phyloP scores from a whole-genome alignment of 2,113 vertebrate genomes.

The Corythoichthys intestinalis region DNA sequence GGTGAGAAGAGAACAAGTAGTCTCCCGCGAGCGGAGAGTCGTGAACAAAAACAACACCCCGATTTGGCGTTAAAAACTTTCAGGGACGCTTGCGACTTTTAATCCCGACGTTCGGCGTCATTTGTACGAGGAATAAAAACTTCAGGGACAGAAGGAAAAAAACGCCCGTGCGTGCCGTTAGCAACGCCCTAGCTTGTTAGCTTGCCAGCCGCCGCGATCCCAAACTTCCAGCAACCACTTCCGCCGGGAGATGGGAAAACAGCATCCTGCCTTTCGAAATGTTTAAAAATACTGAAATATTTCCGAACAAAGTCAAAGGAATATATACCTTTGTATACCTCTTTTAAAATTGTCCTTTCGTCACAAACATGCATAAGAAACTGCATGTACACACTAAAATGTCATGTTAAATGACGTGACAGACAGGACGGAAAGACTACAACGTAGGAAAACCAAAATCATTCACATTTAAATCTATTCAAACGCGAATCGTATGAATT shows the following conservation, averaged over 20 bases:
- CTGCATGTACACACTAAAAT: neutral
- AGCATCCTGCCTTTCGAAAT: neutral
- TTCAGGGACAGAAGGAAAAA: constrained; percentile 28
- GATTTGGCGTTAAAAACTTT: constrained; percentile 15
- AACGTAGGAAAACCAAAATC: neutral
- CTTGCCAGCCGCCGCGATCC: constrained; percentile 33
- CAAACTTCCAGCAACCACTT: constrained; percentile 59
- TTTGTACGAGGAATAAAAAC: constrained; percentile 35
- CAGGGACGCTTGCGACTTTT: constrained; percentile 1
- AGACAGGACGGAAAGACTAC: neutral
- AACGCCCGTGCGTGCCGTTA: constrained; percentile 64
- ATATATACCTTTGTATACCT: neutral
- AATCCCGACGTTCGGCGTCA: constrained; percentile 14
- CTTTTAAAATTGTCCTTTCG: neutral
- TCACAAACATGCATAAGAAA: neutral
- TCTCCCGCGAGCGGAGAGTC: neutral
- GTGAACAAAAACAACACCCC: constrained; percentile 25
- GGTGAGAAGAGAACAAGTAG: constrained; percentile 12
- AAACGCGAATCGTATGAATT: neutral
- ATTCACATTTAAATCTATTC: neutral
- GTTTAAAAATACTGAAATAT: neutral
- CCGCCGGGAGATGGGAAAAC: constrained; percentile 53
- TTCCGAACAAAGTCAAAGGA: neutral
- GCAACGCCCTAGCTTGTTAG: constrained; percentile 71
- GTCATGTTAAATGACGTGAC: neutral